These are phyloP conservation scores for Diachasmimorpha longicaudata DNA, from an alignment of 1,140 invertebrate genomes.

Conservation along the genomic window DNA sequence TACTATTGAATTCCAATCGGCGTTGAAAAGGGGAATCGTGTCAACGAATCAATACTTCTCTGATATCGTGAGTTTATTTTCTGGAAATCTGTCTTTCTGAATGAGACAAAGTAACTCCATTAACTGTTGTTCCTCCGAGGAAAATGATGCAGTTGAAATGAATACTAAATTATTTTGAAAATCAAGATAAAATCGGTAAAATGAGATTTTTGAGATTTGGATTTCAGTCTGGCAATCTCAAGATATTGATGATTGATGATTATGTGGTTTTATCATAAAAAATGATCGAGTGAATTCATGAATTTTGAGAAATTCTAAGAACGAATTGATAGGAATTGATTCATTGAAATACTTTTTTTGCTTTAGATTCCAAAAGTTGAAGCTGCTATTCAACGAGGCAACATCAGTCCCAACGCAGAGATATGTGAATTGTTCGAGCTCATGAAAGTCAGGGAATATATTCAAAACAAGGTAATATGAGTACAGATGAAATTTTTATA, in stretches of 20 bases:
- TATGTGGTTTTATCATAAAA: not conserved
- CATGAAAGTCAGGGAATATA: not conserved
- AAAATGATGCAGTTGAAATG: too few relatives aligned
- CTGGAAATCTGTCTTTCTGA: not conserved
- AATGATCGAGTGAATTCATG: too few relatives aligned
- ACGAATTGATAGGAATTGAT: not conserved
- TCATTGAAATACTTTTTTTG: slow-evolving; percentile 8
- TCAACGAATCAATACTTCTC: slow-evolving; percentile 63
- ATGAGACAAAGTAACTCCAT: too few relatives aligned
- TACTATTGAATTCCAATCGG: slow-evolving; percentile 65
- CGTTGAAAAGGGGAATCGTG: slow-evolving; percentile 63
- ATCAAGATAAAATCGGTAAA: too few relatives aligned
- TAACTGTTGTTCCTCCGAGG: too few relatives aligned
- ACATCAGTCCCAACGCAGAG: slow-evolving; percentile 53
- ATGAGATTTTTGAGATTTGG: too few relatives aligned
- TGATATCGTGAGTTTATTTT: slow-evolving; percentile 54
- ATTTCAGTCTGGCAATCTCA: not conserved
- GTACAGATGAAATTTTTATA: not conserved
- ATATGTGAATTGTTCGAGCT: slow-evolving; percentile 56
- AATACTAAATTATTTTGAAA: too few relatives aligned
- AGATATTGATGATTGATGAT: not conserved
- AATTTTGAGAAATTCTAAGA: too few relatives aligned
- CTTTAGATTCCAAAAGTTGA: slow-evolving; percentile 60
- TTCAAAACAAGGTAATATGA: not conserved
- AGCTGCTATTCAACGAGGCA: slow-evolving; percentile 42